Evolutionary conservation across 2,888 invertebrate genomes (phyloP).

Genomic region (Thysanoteuthis rhombus): DNA sequence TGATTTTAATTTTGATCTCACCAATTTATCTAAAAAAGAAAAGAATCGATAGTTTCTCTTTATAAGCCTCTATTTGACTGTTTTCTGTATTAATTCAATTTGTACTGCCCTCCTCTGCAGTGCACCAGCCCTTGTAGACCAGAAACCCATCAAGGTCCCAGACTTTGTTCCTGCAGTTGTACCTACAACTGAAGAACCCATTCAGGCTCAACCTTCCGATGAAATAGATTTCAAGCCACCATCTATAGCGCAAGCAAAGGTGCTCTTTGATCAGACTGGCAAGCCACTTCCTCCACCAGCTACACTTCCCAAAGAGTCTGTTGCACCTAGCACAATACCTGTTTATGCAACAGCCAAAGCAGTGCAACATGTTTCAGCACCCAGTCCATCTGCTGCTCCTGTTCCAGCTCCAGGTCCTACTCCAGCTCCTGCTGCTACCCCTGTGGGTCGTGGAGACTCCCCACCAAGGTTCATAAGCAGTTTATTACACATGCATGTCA

Average conservation of each 20-base stretch:
- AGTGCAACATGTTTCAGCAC: constrained; percentile 15
- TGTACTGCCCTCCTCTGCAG: background rate
- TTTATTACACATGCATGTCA: constrained; percentile 32
- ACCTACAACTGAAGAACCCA: background rate
- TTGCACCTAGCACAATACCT: constrained; percentile 19
- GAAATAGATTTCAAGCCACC: constrained; percentile 49
- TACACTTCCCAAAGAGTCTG: constrained; percentile 35
- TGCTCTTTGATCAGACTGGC: constrained; percentile 44
- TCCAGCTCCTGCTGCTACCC: constrained; percentile 1
- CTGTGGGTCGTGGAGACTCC: constrained; percentile 26
- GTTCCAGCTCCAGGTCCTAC: background rate
- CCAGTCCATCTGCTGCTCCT: background rate
- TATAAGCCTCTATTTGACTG: background rate
- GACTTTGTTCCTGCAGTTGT: constrained; percentile 1
- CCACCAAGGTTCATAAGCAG: constrained; percentile 33
- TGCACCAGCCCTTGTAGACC: background rate
- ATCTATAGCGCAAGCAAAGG: constrained; percentile 52
- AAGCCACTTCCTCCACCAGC: constrained; percentile 39
- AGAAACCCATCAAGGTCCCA: background rate
- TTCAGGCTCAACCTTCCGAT: background rate
- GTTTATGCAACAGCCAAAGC: constrained; percentile 23
- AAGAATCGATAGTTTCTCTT: background rate
- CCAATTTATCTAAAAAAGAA: background rate
- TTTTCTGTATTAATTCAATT: background rate
- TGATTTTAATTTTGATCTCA: background rate